phyloP scores from a whole-genome alignment of 2,797 vertebrate species.

The Buphagus erythrorhynchus region DNA sequence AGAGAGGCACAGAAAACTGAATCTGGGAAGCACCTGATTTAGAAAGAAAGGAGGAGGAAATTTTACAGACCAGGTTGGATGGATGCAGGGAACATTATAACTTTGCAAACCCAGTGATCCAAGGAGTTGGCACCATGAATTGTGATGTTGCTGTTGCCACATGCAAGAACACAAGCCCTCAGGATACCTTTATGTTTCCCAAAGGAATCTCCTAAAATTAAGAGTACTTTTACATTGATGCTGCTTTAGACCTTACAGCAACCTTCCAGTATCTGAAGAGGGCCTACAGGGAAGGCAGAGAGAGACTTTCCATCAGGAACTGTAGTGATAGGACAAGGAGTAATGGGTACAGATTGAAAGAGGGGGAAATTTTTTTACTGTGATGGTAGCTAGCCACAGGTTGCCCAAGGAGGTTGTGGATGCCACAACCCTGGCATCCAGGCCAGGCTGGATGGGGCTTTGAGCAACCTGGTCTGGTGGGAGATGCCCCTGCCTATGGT shows the following conservation, averaged over 20 bases:
- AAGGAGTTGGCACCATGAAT: not conserved
- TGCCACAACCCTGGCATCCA: not conserved
- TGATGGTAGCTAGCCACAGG: not conserved
- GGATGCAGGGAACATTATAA: not conserved
- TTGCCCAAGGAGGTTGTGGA: not conserved
- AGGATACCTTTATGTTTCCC: not conserved
- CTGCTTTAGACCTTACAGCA: not conserved
- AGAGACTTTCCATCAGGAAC: not conserved
- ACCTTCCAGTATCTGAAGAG: not conserved
- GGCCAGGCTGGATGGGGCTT: not conserved
- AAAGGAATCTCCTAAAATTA: not conserved
- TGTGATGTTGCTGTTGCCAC: rapidly evolving
- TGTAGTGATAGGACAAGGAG: not conserved
- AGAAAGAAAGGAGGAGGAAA: not conserved
- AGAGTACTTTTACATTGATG: not conserved
- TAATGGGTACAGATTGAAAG: not conserved
- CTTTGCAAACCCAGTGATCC: not conserved
- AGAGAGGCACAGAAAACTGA: not conserved
- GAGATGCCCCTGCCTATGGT: not conserved
- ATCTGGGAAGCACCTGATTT: not conserved
- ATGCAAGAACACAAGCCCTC: not conserved
- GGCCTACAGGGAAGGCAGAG: not conserved
- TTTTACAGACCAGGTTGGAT: not conserved
- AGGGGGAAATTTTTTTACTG: not conserved
- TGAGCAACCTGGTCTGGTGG: not conserved